Percentiles rank a stretch among this genome's conserved stretches.
Evolutionary conservation across 30 jellyfish, hydroid and myxozoan species (phyloP).

Genomic region (Chrysaora quinquecirrha): DNA sequence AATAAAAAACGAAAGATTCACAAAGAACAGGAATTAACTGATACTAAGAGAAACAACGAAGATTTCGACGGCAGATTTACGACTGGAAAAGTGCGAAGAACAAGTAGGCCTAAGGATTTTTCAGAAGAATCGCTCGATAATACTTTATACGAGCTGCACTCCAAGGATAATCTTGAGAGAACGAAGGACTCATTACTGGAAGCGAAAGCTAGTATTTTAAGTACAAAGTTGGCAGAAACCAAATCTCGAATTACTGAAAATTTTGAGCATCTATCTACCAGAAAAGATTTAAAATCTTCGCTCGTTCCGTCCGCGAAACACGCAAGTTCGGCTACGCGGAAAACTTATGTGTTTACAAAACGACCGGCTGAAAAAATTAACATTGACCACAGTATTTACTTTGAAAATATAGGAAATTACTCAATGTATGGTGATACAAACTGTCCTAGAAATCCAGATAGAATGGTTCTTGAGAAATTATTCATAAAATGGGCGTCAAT

Average conservation of each 20-base stretch:
- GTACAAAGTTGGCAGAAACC: neutral
- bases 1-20: neutral
- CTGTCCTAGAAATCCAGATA: conserved; percentile 29
- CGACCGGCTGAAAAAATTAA: neutral
- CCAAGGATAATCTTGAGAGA: neutral
- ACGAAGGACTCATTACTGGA: neutral
- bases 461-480: conserved; percentile 25
- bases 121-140: too few relatives aligned
- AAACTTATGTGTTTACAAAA: neutral
- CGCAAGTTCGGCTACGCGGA: neutral
- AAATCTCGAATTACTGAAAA: neutral
- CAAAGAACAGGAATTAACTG: neutral
- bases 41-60: neutral
- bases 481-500: conserved; percentile 61
- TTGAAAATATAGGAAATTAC: neutral
- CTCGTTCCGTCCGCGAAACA: neutral
- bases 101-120: neutral
- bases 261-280: neutral
- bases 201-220: neutral
- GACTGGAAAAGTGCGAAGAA: neutral
- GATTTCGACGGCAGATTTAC: neutral
- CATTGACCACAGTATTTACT: conserved; percentile 1
- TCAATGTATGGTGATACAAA: conserved; percentile 77
- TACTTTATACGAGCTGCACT: neutral
- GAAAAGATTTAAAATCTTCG: neutral